phyloP scores from a whole-genome alignment of 1,140 invertebrate genomes.

The Zaprionus taronus region DNA sequence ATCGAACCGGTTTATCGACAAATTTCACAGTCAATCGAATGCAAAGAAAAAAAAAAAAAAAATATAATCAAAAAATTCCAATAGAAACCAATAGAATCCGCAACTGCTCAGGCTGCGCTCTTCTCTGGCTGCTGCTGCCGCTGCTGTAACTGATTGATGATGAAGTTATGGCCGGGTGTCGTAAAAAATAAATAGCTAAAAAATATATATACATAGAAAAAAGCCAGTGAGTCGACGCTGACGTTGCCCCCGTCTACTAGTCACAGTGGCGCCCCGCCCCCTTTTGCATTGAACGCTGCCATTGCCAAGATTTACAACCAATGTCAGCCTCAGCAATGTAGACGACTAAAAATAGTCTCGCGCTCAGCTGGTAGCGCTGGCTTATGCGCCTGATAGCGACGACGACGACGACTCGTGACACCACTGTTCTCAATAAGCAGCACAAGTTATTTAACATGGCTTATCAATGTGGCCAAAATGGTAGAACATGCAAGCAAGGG shows the following conservation, averaged over 20 bases:
- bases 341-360: slow-evolving; percentile 53
- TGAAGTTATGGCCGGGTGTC: slow-evolving; percentile 41
- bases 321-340: slow-evolving; percentile 60
- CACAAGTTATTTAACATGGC: slow-evolving; percentile 38
- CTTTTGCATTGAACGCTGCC: slow-evolving; percentile 51
- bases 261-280: slow-evolving; percentile 18
- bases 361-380: slow-evolving; percentile 24
- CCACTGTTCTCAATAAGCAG: slow-evolving; percentile 16
- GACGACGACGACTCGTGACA: slow-evolving; percentile 41
- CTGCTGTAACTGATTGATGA: slow-evolving; percentile 26
- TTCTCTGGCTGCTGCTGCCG: background rate
- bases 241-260: background rate
- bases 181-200: slow-evolving; percentile 20
- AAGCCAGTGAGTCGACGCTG: slow-evolving; percentile 6
- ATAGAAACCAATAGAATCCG: slow-evolving; percentile 31
- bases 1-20: slow-evolving; percentile 65
- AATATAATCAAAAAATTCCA: slow-evolving; percentile 29
- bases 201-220: slow-evolving; percentile 5
- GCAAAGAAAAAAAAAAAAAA: slow-evolving; percentile 9
- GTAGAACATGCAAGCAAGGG: background rate
- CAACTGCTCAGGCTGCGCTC: background rate
- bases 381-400: slow-evolving; percentile 36
- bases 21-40: slow-evolving; percentile 43
- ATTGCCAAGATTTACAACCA: slow-evolving; percentile 61
- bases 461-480: slow-evolving; percentile 44